phyloP scores from a whole-genome alignment of 1,140 invertebrate genomes.

The Nilaparvata lugens region DNA sequence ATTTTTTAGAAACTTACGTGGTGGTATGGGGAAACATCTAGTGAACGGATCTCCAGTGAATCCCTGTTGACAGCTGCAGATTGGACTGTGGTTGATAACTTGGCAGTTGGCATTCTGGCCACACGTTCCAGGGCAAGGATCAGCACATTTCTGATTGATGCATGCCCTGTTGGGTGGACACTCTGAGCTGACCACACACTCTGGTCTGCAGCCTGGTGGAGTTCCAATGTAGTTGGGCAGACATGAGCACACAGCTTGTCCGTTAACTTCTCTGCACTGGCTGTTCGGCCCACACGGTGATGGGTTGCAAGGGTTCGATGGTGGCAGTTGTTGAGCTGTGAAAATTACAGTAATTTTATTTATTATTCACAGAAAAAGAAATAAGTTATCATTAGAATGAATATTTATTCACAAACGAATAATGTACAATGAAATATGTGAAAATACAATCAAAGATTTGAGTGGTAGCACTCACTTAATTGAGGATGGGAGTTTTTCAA shows the following conservation, averaged over 20 bases:
- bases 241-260: conserved; percentile 47
- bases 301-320: conserved; percentile 36
- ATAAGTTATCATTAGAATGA: too few species aligned
- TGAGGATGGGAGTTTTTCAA: too few species aligned
- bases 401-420: too few species aligned
- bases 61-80: conserved; percentile 37
- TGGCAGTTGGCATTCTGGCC: conserved; percentile 42
- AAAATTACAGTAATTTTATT: too few species aligned
- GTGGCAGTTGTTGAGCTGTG: conserved; percentile 31
- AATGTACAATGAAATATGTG: too few species aligned
- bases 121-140: conserved; percentile 48
- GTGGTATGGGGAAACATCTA: conserved; percentile 31
- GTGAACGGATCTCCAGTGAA: conserved; percentile 28
- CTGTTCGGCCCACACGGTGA: conserved; percentile 48
- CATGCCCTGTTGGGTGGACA: conserved; percentile 44
- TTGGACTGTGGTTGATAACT: conserved; percentile 37
- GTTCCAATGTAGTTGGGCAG: conserved; percentile 42
- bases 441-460: too few species aligned
- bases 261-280: conserved; percentile 41
- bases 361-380: too few species aligned
- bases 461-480: too few species aligned
- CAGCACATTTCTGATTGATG: conserved; percentile 44
- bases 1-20: conserved; percentile 34
- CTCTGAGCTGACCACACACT: conserved; percentile 46
- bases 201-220: conserved; percentile 43